phyloP scores from a whole-genome alignment of 2,113 vertebrate species.

The Conger conger region DNA sequence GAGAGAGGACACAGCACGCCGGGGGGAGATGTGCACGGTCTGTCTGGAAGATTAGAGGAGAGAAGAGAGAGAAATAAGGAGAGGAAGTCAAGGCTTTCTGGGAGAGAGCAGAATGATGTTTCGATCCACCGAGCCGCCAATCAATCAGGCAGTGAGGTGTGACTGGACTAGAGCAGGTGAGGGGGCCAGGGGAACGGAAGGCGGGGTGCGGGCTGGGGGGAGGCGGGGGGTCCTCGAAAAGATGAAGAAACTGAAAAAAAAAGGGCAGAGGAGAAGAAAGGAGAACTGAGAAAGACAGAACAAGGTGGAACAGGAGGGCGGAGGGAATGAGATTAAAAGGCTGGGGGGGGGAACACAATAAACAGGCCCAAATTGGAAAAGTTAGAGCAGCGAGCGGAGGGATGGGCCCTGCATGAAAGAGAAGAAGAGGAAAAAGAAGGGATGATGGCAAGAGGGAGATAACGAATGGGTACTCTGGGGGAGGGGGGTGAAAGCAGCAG shows the following conservation, averaged over 20 bases:
- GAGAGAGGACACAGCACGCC: neutral
- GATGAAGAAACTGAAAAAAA: constrained; percentile 9
- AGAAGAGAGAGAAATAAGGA: neutral
- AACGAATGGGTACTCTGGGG: neutral
- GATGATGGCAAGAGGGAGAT: constrained; percentile 9
- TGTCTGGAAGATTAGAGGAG: neutral
- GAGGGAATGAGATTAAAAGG: neutral
- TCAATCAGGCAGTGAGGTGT: constrained; percentile 22
- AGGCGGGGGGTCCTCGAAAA: constrained; percentile 17
- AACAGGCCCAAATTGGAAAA: neutral
- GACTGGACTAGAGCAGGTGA: constrained; percentile 3
- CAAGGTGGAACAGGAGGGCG: neutral
- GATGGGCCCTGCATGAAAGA: neutral
- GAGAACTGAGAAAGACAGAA: neutral
- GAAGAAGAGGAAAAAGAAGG: neutral
- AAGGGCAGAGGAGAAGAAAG: neutral
- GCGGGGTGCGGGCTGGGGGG: neutral
- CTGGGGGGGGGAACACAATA: neutral
- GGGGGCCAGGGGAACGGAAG: neutral
- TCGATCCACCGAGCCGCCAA: constrained; percentile 25
- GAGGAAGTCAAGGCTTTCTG: neutral
- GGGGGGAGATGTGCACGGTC: neutral
- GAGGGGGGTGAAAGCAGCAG: neutral
- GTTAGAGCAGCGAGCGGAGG: neutral
- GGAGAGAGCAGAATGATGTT: constrained; percentile 27